Base-by-base conservation (phyloP, 2,888 invertebrate species). In the Leptura quadrifasciata region DNA sequence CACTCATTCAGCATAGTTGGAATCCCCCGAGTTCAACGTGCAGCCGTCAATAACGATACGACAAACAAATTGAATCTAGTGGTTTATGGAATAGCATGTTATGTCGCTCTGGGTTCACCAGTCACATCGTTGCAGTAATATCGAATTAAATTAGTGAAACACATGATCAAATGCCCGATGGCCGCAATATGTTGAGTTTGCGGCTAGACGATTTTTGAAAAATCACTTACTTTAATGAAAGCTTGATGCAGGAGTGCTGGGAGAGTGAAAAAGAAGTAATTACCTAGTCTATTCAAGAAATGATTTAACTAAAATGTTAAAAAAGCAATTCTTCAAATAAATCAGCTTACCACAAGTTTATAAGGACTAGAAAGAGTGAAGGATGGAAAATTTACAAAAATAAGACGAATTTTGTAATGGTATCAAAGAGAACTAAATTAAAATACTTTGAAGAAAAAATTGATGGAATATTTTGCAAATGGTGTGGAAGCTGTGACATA, bases 1-100 rank as follows among this genome's bases (percentile, higher is more conserved):
- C 60, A 20, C 27, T 61, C 71, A 61, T 71, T 47, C 47, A 60
- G 27, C 71, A 61, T 61, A 71, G 71, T 52, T 27, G 60, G 52
- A 71, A 61, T 61, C 71, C 71, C 71, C 52, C 76, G 81, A 78
- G 72, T 79, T 81, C 78, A 76, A 79, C 78, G 79, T 80, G 76
- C 81, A 82, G 81, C 83, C 82, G 85, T 85, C 86, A 86, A 84
- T 85, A 85, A 85, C 83, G 81, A 84, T 85, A 85, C 84, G 84
- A 84, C 85, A 85, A 86, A 85, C 85, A 85, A 86, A 86, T 85
- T 86, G 86, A 86, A 86, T 84, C 81, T 81, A 83, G 80, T 79
- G 82, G 82, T 80, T 80, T 80, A 79, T 81, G 78, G 79, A 80
- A 79, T 81, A 77, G 80, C 78, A 79, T 82, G 81, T 82, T 82